A percentile compares a stretch with the other conserved stretches of the same genome.
Evolutionary conservation across 2,888 invertebrate species (phyloP).

Genomic region (Neoitamus cyanurus): DNA sequence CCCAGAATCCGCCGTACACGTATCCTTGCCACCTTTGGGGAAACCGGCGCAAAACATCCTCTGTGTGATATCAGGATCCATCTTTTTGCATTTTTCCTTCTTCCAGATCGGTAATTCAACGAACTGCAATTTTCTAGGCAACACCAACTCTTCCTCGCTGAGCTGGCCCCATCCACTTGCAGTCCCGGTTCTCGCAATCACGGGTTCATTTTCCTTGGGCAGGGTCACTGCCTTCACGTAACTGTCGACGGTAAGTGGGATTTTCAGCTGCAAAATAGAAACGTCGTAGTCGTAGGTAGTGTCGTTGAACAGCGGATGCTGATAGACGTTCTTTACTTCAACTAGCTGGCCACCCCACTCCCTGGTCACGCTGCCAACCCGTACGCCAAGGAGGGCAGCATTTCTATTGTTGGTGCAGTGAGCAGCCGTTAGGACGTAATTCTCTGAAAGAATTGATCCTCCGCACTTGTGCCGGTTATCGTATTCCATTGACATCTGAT

Average conservation of each 20-base stretch:
- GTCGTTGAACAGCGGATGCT: neutral
- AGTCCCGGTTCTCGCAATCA: neutral
- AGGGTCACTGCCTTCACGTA: neutral
- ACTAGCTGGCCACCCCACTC: neutral
- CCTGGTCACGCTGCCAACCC: neutral
- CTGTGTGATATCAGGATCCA: neutral
- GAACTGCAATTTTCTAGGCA: neutral
- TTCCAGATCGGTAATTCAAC: slow-evolving; percentile 13
- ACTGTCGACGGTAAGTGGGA: neutral
- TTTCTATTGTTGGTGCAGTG: neutral
- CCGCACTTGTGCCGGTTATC: neutral
- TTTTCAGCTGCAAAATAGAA: neutral
- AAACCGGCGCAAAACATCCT: slow-evolving; percentile 34
- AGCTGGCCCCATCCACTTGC: slow-evolving; percentile 28
- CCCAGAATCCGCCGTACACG: slow-evolving; percentile 21
- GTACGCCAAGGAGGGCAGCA: neutral
- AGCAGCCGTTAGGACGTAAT: slow-evolving; percentile 7
- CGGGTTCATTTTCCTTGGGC: neutral
- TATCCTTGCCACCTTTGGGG: neutral
- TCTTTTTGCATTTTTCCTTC: neutral
- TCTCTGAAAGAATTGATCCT: neutral
- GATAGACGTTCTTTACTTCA: neutral
- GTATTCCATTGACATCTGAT: neutral
- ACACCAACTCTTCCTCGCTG: neutral
- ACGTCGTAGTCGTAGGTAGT: neutral